A percentile compares a stretch with the other conserved stretches of the same genome.
Evolutionary conservation across 1,140 invertebrate genomes (phyloP).

Genomic region (Heliconius melpomene): DNA sequence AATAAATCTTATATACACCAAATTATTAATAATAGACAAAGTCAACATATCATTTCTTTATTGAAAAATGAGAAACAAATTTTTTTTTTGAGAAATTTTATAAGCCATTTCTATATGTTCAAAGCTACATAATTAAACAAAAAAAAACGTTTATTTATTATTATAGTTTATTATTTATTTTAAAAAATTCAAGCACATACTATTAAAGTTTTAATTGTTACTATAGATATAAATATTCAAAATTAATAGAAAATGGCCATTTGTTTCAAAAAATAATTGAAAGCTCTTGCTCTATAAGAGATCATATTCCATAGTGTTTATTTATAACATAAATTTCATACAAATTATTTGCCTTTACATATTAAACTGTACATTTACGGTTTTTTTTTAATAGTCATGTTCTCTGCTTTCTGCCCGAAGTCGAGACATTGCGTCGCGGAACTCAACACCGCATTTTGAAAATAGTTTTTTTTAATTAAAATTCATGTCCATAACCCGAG

Average conservation of each 20-base stretch:
- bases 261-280: background rate
- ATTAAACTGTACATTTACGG: background rate
- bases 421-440: no score
- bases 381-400: background rate
- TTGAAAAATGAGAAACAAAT: background rate
- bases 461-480: no score
- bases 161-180: no score
- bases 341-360: background rate
- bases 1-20: background rate
- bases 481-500: no score
- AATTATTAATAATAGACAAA: background rate
- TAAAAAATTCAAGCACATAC: no score
- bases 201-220: no score
- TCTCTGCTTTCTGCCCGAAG: background rate
- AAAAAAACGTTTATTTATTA: no score
- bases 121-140: no score
- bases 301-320: background rate
- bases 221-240: background rate
- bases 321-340: background rate
- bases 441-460: no score
- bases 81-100: background rate
- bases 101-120: background rate
- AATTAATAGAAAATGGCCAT: background rate
- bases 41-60: background rate
- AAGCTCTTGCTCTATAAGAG: background rate